A percentile compares a stretch with the other conserved stretches of the same genome.
These are phyloP conservation scores for Pteruthius melanotis DNA, from an alignment of 2,113 vertebrate genomes.

Conservation along the genomic window DNA sequence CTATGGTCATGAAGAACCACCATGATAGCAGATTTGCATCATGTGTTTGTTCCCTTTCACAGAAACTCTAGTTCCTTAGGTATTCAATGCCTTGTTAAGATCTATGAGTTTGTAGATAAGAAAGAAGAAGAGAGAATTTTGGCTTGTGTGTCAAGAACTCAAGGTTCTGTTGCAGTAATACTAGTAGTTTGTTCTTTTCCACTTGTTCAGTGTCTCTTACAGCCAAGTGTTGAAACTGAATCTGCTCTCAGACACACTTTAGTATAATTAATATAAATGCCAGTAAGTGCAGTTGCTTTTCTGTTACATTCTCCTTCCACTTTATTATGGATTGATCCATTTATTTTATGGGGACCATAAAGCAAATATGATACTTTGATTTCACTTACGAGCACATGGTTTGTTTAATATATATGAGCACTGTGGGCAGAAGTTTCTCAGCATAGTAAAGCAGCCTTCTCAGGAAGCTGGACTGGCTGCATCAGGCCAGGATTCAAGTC, in stretches of 20 bases:
- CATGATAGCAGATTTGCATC: rapidly evolving
- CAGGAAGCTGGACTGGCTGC: not conserved
- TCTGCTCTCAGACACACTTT: not conserved
- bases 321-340: slow-evolving; percentile 19
- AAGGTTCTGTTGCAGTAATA: not conserved
- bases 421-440: not conserved
- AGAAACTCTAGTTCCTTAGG: not conserved
- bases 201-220: not conserved
- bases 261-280: not conserved
- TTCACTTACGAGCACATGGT: not conserved
- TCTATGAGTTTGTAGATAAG: not conserved
- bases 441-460: not conserved
- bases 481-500: not conserved
- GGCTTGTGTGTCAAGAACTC: not conserved
- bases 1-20: not conserved
- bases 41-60: not conserved
- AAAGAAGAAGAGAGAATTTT: not conserved
- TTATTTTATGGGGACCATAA: slow-evolving; percentile 2
- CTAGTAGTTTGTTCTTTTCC: not conserved
- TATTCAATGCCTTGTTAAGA: not conserved
- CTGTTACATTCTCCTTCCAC: not conserved
- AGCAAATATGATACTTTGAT: not conserved
- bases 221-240: not conserved
- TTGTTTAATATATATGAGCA: not conserved
- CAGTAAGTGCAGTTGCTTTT: not conserved